These are phyloP conservation scores for Xiphophorus couchianus DNA, from an alignment of 2,113 vertebrate species.

Conservation along the genomic window DNA sequence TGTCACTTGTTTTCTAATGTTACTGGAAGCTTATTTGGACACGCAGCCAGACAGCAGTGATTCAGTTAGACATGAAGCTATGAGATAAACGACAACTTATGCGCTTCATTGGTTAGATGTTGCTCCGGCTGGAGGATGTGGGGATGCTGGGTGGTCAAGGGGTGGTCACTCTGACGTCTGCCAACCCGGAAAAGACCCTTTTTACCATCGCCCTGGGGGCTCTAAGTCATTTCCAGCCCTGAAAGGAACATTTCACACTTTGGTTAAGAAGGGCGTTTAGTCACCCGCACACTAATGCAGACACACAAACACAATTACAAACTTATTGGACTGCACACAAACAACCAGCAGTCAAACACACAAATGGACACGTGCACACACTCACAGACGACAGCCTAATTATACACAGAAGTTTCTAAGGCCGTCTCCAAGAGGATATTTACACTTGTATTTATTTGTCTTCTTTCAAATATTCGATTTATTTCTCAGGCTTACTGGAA, in stretches of 20 bases:
- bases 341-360: conserved; percentile 11
- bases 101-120: conserved; percentile 54
- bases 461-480: conserved; percentile 79
- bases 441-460: conserved; percentile 80
- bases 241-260: conserved; percentile 70
- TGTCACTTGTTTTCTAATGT: conserved; percentile 46
- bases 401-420: conserved; percentile 73
- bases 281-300: conserved; percentile 55
- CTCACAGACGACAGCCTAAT: conserved; percentile 66
- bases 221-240: conserved; percentile 64
- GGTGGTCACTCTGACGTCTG: conserved; percentile 40
- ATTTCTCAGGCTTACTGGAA: conserved; percentile 82
- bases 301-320: conserved; percentile 54
- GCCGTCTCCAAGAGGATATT: conserved; percentile 73
- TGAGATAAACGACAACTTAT: conserved; percentile 52
- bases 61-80: conserved; percentile 60
- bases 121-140: conserved; percentile 22
- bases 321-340: conserved; percentile 39
- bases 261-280: conserved; percentile 62
- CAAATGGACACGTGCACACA: conserved; percentile 42
- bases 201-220: conserved; percentile 39
- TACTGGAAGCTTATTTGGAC: conserved; percentile 66
- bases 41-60: conserved; percentile 68
- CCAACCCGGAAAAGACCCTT: conserved; percentile 45
- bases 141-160: conserved; percentile 29